Evolutionary conservation across 1,140 invertebrate species (phyloP), one percentile per base, ranked within the genome.

Genomic region (Panulirus ornatus): DNA sequence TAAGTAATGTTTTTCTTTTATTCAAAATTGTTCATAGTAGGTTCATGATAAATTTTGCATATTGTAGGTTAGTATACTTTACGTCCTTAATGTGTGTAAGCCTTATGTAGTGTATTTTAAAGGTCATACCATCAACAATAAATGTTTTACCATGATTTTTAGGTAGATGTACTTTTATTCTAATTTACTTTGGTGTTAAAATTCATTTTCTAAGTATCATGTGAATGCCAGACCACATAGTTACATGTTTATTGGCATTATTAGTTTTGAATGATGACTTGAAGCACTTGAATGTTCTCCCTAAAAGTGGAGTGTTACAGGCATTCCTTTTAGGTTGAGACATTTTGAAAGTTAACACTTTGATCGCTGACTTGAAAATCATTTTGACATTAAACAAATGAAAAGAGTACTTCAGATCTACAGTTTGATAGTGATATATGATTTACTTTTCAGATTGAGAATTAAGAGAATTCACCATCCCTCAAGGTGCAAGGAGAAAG

Each of bases 271-370:
- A 73, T 84, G 83, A 84, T 84, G 66, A 71, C 14, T 30, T 14
- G 83, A 51, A 84, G 83, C 83, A 47, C 66, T 70, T 51, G 66
- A 84, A 30, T 84, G 83, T 71, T 83, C 36, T 84, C 83, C 83
- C 70, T 84, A 11, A 78, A 47, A 40, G 40, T 84, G 27, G 63
- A 51, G 42, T 63, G 38, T 42, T 22, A 0, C 66, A 16, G 22
- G 0, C 40, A 36, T 14, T 71, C 44, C 42, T 47, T 73, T 66
- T 42, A 51, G 44, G 83, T 84, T 71, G 83, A 84, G 83, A 71
- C 83, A 84, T 30, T n/a, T 19, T 84, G 83, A 73, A 30, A 84
- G 83, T 84, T 78, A 2, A 73, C 83, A 84, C 83, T 84, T 84
- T 84, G 83, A 84, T 84, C 83, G 42, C 83, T 84, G 83, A 84